These are phyloP conservation scores for Heliothis virescens DNA, from an alignment of 1,140 invertebrate species.

Conservation along the genomic window DNA sequence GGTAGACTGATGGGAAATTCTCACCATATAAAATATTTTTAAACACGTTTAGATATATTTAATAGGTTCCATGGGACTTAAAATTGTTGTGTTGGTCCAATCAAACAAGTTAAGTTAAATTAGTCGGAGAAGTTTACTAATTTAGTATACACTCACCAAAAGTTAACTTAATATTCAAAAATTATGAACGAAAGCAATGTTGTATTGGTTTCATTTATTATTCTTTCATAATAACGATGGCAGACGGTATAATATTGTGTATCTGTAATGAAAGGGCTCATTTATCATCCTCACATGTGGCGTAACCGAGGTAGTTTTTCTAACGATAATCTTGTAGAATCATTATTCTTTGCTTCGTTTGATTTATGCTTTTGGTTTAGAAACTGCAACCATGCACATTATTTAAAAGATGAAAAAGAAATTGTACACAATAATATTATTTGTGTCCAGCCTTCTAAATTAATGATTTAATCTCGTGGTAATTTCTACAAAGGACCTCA, in stretches of 20 bases:
- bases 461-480: background rate
- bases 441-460: too few relatives aligned
- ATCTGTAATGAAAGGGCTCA: constrained; percentile 11
- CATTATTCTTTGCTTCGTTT: constrained; percentile 6
- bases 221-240: background rate
- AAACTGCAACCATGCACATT: too few relatives aligned
- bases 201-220: background rate
- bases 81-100: too few relatives aligned
- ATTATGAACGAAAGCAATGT: background rate
- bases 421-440: too few relatives aligned
- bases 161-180: background rate
- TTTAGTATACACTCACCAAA: background rate
- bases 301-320: constrained; percentile 8
- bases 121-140: background rate
- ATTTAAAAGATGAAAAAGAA: too few relatives aligned
- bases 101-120: background rate
- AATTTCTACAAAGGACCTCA: background rate
- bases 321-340: background rate
- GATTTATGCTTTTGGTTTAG: too few relatives aligned
- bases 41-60: background rate
- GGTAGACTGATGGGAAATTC: background rate
- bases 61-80: too few relatives aligned
- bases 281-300: constrained; percentile 34
- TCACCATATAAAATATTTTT: background rate
- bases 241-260: constrained; percentile 8